Base-by-base conservation (phyloP, 2,888 invertebrate species). In the Campoplex capitator region DNA sequence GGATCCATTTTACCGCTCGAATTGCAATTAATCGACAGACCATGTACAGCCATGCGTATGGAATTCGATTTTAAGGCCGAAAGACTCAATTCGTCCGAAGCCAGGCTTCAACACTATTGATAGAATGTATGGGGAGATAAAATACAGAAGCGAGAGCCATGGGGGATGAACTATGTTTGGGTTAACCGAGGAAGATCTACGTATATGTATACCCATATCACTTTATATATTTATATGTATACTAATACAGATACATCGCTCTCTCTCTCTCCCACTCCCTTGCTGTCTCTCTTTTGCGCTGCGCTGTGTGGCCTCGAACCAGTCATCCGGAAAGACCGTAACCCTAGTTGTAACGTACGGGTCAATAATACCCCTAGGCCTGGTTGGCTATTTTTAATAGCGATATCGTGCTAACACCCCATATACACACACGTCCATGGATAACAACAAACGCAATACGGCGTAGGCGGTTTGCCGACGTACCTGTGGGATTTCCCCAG, bases 351-450 rank as follows among this genome's bases (percentile, higher is more conserved):
- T 89, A 90, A 90, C 87, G 87, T 86, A 80, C 89, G 89, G 90
- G 90, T 91, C 91, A 89, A 92, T 92, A 91, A 90, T 92, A 92
- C 79, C 88, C 89, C 77, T 79, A 84, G 88, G 83, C 84, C 84
- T 80, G 85, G 75, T 56, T 73, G 80, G 89, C 90, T 91, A 92
- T 91, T 92, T 92, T 91, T 92, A 91, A 92, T 90, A 89, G 87
- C 89, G 48, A 79, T 87, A 84, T 87, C 76, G 85, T 73, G 79
- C 87, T 42, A 65, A 75, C 84, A 74, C 65, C 62, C 58, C 35
- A 70, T 62, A 32, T 79, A 82, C 23, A 56, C 32, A 56, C n/a
- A 65, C 38, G 2, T 56, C 13, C 38, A 51, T 48, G 35, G 28
- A 68, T 45, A 48, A 67, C 51, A 56, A 65, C 42, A 67, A 28